These are phyloP conservation scores for Canis aureus DNA, from an alignment of 2,113 vertebrate genomes.

Conservation along the genomic window DNA sequence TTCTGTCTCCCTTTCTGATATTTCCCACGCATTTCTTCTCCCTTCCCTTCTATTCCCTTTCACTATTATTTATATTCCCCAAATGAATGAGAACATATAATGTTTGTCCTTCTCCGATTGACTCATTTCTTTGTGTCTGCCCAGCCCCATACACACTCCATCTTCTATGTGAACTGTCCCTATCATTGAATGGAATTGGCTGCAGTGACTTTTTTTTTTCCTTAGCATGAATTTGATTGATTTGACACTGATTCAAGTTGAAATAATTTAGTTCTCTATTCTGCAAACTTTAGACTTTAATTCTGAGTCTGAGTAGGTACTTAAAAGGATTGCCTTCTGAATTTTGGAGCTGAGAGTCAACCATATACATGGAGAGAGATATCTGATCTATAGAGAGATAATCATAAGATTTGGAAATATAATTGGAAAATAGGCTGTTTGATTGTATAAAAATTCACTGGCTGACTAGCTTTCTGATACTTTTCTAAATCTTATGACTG, in stretches of 20 bases:
- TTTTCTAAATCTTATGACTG: not conserved
- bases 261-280: not conserved
- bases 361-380: not conserved
- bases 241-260: not conserved
- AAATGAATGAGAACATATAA: too few relatives aligned
- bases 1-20: too few relatives aligned
- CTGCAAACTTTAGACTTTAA: not conserved
- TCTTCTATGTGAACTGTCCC: not conserved
- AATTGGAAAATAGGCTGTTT: not conserved
- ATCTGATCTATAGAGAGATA: not conserved
- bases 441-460: not conserved
- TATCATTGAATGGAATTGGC: not conserved
- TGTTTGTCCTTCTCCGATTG: too few relatives aligned
- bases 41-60: too few relatives aligned
- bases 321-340: not conserved
- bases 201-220: not conserved
- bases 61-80: too few relatives aligned
- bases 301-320: not conserved
- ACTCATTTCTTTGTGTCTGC: not conserved
- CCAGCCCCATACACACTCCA: not conserved
- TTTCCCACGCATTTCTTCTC: too few relatives aligned
- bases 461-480: not conserved
- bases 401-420: not conserved
- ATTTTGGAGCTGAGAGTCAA: not conserved
- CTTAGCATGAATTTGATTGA: not conserved